Percentiles rank a stretch among this genome's conserved stretches.
phyloP scores from a whole-genome alignment of 2,797 vertebrate genomes.

The Sebastiscus tertius region DNA sequence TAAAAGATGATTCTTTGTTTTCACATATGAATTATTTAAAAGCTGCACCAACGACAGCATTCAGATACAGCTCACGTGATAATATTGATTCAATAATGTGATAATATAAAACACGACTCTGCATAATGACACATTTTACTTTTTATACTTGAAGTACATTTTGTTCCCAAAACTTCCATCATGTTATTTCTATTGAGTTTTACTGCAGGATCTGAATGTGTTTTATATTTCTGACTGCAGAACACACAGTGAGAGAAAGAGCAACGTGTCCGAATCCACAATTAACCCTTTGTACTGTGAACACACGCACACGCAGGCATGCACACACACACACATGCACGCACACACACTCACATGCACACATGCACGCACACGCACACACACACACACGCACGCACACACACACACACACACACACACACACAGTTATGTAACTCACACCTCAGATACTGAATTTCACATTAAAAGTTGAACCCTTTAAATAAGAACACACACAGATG shows the following conservation, averaged over 20 bases:
- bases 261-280: conserved; percentile 42
- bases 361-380: background rate
- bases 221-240: background rate
- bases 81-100: no score
- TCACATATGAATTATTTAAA: background rate
- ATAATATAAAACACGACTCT: no score
- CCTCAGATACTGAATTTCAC: background rate
- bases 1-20: background rate
- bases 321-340: no score
- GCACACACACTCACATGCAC: background rate
- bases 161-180: background rate
- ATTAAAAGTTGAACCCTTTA: background rate
- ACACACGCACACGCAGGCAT: background rate
- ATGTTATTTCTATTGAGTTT: background rate
- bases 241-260: background rate
- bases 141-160: background rate
- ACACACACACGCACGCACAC: background rate
- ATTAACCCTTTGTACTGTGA: conserved; percentile 42
- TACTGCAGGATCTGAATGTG: background rate
- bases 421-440: conserved; percentile 7
- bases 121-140: background rate
- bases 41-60: no score
- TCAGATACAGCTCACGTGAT: no score
- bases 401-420: background rate
- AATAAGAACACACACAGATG: background rate